Base-by-base conservation (phyloP, 2,888 invertebrate species). In the Monopis laevigella region DNA sequence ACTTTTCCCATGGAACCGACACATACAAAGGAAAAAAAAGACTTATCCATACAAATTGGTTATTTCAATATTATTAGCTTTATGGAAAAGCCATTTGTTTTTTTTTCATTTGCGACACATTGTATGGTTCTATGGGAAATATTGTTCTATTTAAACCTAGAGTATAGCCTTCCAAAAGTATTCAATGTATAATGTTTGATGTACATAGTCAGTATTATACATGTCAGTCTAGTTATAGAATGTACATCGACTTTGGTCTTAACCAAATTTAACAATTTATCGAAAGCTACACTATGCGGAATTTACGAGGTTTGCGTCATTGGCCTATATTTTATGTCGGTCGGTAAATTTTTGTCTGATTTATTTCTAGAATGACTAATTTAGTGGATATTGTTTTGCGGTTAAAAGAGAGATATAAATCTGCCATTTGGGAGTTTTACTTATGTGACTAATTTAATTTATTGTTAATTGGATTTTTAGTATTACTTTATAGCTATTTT, bases 401-500 rank as follows among this genome's bases (percentile, higher is more conserved):
- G 58, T 57, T 46, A 41, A 24, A 12, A 21, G 36, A 38, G 30
- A 24, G 48, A 45, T 43, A 54, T 64, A 63, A 63, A 62, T 64
- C 56, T 55, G 19, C 11, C 28, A 24, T 54, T 57, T 56, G 51
- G 55, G 51, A 48, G 48, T 48, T 47, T 48, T 45, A 41, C 35
- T 46, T 32, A 28, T 39, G 44, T 48, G 40, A 48, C 35, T 44
- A 41, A 47, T 32, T 39, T 54, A 55, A 47, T 48, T 48, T 48
- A 47, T 48, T 45, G 48, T 42, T 48, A 56, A 59, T 61, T 59
- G 58, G 43, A 49, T 55, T 59, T 56, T 51, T 56, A 53, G 51
- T 39, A 46, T 54, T 47, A 50, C 50, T 47, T 50, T 49, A 53
- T 52, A 52, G 51, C 43, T 51, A 4, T 11, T 24, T 24, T 21